phyloP scores from a whole-genome alignment of 1,140 invertebrate genomes.

The Drosophila nigromelanica region DNA sequence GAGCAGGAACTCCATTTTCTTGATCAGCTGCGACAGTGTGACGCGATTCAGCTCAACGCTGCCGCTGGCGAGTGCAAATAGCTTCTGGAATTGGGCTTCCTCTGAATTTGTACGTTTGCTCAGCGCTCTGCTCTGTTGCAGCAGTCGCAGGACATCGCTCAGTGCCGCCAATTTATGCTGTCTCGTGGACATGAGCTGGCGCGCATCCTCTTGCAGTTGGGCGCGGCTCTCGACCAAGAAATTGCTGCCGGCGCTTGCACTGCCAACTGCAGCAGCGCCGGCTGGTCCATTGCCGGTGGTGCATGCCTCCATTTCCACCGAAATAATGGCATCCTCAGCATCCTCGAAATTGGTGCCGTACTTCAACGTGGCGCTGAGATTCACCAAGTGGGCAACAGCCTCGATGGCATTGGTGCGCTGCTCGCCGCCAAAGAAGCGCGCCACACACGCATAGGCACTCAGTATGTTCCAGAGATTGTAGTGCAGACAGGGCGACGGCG shows the following conservation, averaged over 20 bases:
- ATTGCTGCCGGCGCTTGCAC: constrained; percentile 19
- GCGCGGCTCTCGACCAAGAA: constrained; percentile 60
- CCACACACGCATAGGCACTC: constrained; percentile 87
- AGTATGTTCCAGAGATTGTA: constrained; percentile 90
- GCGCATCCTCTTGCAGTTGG: constrained; percentile 63
- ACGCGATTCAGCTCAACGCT: constrained; percentile 85
- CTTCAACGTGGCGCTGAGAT: constrained; percentile 87
- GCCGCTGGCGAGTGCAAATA: constrained; percentile 81
- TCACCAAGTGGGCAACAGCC: constrained; percentile 85
- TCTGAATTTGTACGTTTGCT: constrained; percentile 64
- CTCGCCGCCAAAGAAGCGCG: constrained; percentile 89
- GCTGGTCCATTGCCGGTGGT: constrained; percentile 67
- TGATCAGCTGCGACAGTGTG: constrained; percentile 86
- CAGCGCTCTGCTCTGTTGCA: constrained; percentile 84
- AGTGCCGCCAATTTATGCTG: constrained; percentile 84
- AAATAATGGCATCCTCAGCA: constrained; percentile 86
- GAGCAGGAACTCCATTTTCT: constrained; percentile 89
- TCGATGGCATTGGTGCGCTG: constrained; percentile 86
- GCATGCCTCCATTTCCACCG: constrained; percentile 85
- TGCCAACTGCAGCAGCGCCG: constrained; percentile 49
- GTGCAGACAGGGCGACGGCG: constrained; percentile 87
- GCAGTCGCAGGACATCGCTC: constrained; percentile 86
- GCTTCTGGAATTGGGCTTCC: constrained; percentile 85
- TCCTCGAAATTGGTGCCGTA: constrained; percentile 87
- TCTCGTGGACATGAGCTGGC: constrained; percentile 58